Evolutionary conservation across 2,113 vertebrate genomes (phyloP).

Genomic region (Halichoeres trimaculatus): DNA sequence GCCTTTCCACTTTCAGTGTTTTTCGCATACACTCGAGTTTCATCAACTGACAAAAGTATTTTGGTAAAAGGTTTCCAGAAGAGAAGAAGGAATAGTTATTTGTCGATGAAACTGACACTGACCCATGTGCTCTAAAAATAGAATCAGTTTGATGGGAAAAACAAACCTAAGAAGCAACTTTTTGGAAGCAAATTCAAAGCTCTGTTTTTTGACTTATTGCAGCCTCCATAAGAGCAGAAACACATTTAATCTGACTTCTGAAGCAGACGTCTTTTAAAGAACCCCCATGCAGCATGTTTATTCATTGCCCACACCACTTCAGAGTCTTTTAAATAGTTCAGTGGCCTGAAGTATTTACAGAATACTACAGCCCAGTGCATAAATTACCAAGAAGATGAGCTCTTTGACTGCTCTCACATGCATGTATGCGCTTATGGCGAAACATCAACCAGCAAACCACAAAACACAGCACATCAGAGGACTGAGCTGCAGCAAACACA

Average conservation of each 20-base stretch:
- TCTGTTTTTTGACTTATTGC: not conserved
- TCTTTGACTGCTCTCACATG: not conserved
- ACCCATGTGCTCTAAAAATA: no score
- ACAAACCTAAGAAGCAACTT: no score
- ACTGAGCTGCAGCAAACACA: constrained; percentile 31
- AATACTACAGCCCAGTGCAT: not conserved
- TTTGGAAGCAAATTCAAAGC: not conserved
- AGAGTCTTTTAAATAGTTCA: not conserved
- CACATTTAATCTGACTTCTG: not conserved
- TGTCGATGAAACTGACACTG: no score
- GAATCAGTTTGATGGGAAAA: no score
- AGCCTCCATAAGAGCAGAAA: not conserved
- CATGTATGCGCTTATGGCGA: constrained; percentile 32
- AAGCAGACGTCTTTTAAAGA: not conserved
- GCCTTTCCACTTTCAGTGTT: no score
- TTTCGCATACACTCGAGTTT: no score
- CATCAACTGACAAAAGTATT: no score
- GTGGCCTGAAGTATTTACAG: not conserved
- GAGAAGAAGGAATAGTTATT: no score
- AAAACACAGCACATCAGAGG: not conserved
- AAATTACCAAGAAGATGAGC: constrained; percentile 2
- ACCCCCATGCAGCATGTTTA: not conserved
- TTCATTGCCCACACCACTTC: not conserved
- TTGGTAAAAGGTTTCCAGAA: no score
- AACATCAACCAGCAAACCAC: constrained; percentile 54